phyloP scores from a whole-genome alignment of 2,113 vertebrate species.

The Oostethus manadensis region DNA sequence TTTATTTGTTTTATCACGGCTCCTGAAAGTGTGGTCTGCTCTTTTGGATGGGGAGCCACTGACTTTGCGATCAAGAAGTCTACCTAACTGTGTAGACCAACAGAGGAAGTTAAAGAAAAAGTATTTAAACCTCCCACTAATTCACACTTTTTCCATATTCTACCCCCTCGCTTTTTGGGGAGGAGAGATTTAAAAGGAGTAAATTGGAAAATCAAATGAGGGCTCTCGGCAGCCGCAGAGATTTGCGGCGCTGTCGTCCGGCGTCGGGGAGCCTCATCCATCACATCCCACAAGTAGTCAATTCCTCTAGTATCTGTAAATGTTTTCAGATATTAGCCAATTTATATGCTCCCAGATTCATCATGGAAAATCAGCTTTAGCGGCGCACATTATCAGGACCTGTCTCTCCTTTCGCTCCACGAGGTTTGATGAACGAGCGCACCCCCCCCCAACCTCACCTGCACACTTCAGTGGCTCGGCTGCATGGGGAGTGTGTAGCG shows the following conservation, averaged over 20 bases:
- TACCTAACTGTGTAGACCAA: too few species aligned
- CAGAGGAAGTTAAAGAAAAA: not conserved
- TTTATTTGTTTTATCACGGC: too few species aligned
- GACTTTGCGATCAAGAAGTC: too few species aligned
- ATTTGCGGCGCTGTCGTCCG: conserved; percentile 99
- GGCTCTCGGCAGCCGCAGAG: conserved; percentile 99
- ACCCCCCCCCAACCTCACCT: conserved; percentile 42
- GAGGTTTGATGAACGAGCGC: conserved; percentile 99
- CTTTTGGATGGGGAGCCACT: too few species aligned
- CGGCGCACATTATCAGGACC: conserved; percentile 96
- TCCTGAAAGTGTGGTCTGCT: too few species aligned
- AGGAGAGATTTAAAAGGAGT: conserved; percentile 99
- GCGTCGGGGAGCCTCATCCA: conserved; percentile 98
- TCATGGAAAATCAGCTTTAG: conserved; percentile 99
- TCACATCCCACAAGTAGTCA: conserved; percentile 99
- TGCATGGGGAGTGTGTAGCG: conserved; percentile 59
- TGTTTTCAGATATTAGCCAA: conserved; percentile 99
- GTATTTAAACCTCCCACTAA: not conserved
- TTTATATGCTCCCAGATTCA: conserved; percentile 99
- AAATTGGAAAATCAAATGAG: conserved; percentile 99
- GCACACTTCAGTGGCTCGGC: conserved; percentile 90
- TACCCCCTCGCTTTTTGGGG: conserved; percentile 59
- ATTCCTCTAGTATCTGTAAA: conserved; percentile 99
- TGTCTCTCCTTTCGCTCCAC: conserved; percentile 93
- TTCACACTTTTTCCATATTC: not conserved